phyloP scores from a whole-genome alignment of 2,888 invertebrate species.

The Yponomeuta sedellus region DNA sequence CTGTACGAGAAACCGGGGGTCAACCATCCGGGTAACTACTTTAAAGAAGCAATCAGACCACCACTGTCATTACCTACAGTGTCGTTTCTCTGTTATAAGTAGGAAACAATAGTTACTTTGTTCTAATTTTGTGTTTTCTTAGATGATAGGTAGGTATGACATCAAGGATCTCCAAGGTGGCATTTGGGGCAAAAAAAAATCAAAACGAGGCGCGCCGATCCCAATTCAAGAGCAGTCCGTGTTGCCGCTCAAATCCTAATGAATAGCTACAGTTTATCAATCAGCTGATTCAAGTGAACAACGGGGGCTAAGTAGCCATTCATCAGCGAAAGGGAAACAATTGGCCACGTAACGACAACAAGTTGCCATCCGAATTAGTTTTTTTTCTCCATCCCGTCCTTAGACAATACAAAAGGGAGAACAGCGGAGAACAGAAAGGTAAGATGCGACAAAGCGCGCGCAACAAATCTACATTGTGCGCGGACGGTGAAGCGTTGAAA shows the following conservation, averaged over 20 bases:
- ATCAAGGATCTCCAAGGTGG: neutral
- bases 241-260: neutral
- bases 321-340: conserved; percentile 39
- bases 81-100: too few species aligned
- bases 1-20: too few species aligned
- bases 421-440: conserved; percentile 51
- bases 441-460: conserved; percentile 54
- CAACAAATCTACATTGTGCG: conserved; percentile 72
- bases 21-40: too few species aligned
- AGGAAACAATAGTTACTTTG: too few species aligned
- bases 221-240: neutral
- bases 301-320: conserved; percentile 43
- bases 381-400: conserved; percentile 2
- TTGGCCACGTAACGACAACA: conserved; percentile 24
- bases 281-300: conserved; percentile 21
- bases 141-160: neutral
- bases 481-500: conserved; percentile 69
- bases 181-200: neutral
- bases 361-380: conserved; percentile 12
- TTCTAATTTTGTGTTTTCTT: neutral
- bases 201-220: neutral
- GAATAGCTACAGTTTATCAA: conserved; percentile 13
- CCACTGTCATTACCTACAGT: too few species aligned
- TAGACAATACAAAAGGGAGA: conserved; percentile 42
- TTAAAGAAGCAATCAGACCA: too few species aligned